Percentiles rank a stretch among this genome's conserved stretches.
These are phyloP conservation scores for Anodontia alba DNA, from an alignment of 2,888 invertebrate genomes.

Conservation along the genomic window DNA sequence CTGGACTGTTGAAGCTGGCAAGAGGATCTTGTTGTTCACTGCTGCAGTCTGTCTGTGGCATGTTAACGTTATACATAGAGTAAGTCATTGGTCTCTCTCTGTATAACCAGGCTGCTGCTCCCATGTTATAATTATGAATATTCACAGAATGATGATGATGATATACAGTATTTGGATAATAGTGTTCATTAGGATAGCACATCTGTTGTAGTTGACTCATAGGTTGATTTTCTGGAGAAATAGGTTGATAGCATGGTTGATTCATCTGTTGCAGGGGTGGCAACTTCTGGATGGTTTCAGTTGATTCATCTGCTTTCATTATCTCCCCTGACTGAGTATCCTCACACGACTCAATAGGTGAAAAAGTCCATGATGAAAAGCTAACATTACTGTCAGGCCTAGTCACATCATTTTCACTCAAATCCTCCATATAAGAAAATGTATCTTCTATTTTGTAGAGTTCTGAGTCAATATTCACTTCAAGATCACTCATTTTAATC, in stretches of 20 bases:
- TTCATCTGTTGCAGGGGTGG: neutral
- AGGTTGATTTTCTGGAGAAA: slow-evolving; percentile 1
- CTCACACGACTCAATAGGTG: slow-evolving; percentile 47
- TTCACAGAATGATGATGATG: slow-evolving; percentile 51
- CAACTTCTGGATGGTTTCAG: neutral
- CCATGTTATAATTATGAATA: slow-evolving; percentile 53
- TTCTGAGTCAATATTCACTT: slow-evolving; percentile 34
- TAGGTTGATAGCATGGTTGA: neutral
- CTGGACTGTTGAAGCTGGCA: slow-evolving; percentile 31
- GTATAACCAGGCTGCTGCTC: slow-evolving; percentile 24
- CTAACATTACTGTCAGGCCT: slow-evolving; percentile 43
- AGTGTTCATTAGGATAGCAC: slow-evolving; percentile 40
- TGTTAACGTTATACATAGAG: neutral
- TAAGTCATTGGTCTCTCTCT: slow-evolving; percentile 10
- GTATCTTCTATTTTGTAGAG: slow-evolving; percentile 44
- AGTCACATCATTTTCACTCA: slow-evolving; percentile 23
- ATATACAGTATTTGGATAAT: slow-evolving; percentile 43
- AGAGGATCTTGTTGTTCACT: slow-evolving; percentile 41
- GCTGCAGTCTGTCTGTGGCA: slow-evolving; percentile 4
- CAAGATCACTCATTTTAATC: slow-evolving; percentile 52
- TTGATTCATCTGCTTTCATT: neutral
- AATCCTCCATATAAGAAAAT: slow-evolving; percentile 39
- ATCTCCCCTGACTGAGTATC: neutral
- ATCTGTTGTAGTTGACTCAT: slow-evolving; percentile 13
- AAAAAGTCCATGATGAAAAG: slow-evolving; percentile 63